Percentiles rank a stretch among this genome's conserved stretches.
Conservation (phyloP, 2,888 invertebrate species). For the Isoperla grammatica region DNA sequence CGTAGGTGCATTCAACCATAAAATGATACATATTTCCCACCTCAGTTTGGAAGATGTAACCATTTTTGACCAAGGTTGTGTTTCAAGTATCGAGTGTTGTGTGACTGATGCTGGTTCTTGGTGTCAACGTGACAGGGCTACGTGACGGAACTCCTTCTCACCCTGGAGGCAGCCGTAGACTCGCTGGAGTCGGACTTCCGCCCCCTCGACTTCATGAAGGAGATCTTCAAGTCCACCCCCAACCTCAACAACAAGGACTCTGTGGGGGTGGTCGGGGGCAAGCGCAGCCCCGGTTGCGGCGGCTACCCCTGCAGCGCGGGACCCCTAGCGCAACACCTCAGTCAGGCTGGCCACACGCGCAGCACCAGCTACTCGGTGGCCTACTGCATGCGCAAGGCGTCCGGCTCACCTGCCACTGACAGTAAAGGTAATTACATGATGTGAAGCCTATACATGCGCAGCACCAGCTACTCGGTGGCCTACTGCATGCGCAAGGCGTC, state of each 20-base stretch:
- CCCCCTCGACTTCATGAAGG: conserved; percentile 88
- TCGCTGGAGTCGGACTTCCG: conserved; percentile 87
- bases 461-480: no score
- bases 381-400: conserved; percentile 70
- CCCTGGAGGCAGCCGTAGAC: conserved; percentile 92
- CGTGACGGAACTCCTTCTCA: conserved; percentile 93
- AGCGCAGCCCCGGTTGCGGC: conserved; percentile 46
- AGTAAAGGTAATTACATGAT: conserved; percentile 31
- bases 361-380: conserved; percentile 90
- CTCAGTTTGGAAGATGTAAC: no score
- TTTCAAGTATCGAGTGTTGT: no score
- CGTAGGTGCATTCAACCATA: no score
- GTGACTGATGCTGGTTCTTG: no score
- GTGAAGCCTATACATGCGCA: no score
- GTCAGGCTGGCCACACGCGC: conserved; percentile 67
- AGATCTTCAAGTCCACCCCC: conserved; percentile 94
- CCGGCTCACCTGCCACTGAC: conserved; percentile 53
- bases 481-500: no score
- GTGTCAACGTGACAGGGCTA: no score
- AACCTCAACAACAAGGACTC: conserved; percentile 84
- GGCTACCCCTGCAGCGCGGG: conserved; percentile 40
- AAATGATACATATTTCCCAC: no score
- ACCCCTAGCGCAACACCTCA: conserved; percentile 40
- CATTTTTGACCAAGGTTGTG: no score
- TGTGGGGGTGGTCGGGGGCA: conserved; percentile 45